These are phyloP conservation scores for Hydractinia echinata DNA, from an alignment of 30 jellyfish, hydroid and myxozoan species.

Conservation along the genomic window DNA sequence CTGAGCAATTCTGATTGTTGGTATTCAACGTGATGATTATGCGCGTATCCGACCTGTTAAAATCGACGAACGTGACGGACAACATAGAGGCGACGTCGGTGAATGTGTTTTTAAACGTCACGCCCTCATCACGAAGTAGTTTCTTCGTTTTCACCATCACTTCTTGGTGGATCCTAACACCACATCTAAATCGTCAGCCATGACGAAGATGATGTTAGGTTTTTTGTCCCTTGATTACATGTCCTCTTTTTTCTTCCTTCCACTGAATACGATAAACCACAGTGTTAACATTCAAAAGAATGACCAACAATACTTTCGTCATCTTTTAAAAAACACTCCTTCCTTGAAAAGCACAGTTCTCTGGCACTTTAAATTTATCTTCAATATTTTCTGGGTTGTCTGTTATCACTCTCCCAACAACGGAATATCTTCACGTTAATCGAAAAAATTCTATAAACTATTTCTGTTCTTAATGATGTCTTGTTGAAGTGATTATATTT, in stretches of 20 bases:
- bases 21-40: slow-evolving; percentile 69
- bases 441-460: too few relatives aligned
- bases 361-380: too few relatives aligned
- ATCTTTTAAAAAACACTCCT: not conserved
- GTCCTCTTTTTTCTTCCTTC: not conserved
- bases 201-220: slow-evolving; percentile 70
- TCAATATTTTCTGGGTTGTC: too few relatives aligned
- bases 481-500: too few relatives aligned
- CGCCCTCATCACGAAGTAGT: slow-evolving; percentile 64
- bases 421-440: too few relatives aligned
- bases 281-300: not conserved
- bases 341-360: too few relatives aligned
- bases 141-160: slow-evolving; percentile 62
- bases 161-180: slow-evolving; percentile 82
- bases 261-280: not conserved
- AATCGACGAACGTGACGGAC: slow-evolving; percentile 89
- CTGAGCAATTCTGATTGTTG: slow-evolving; percentile 59
- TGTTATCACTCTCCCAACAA: too few relatives aligned
- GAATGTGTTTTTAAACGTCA: slow-evolving; percentile 72
- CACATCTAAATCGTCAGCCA: slow-evolving; percentile 87
- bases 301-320: not conserved
- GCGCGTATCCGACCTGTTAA: slow-evolving; percentile 79
- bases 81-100: slow-evolving; percentile 81
- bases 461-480: too few relatives aligned
- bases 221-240: not conserved